Conservation (phyloP, 2,797 vertebrate species). For the Chaetophractus vellerosus region DNA sequence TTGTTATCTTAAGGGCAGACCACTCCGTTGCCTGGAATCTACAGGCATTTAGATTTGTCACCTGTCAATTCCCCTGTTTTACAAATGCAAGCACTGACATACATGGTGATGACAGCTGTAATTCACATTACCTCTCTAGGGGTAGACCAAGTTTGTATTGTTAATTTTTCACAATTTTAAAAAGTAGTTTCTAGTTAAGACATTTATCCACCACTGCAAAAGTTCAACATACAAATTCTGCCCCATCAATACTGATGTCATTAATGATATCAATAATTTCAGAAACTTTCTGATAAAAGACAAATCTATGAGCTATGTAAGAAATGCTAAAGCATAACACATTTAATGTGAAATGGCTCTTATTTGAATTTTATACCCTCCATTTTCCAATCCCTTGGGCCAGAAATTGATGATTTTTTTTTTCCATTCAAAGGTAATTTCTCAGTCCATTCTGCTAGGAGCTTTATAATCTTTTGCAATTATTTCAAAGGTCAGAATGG, state of each 20-base stretch:
- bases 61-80: background rate
- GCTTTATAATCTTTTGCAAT: background rate
- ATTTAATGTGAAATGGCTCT: conserved; percentile 17
- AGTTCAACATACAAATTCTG: background rate
- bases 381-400: background rate
- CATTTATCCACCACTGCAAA: background rate
- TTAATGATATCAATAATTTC: background rate
- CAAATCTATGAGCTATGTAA: background rate
- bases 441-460: background rate
- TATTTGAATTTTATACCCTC: background rate
- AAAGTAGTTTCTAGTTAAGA: background rate
- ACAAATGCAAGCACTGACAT: background rate
- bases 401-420: background rate
- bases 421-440: background rate
- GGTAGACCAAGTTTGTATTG: background rate
- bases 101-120: background rate
- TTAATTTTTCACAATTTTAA: background rate
- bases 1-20: background rate
- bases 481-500: conserved; percentile 38
- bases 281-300: background rate
- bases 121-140: background rate
- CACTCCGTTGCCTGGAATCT: background rate
- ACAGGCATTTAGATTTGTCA: fast-evolving
- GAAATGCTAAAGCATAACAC: background rate
- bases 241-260: background rate